Conservation (phyloP, 2,113 vertebrate genomes). For the Caloenas nicobarica region DNA sequence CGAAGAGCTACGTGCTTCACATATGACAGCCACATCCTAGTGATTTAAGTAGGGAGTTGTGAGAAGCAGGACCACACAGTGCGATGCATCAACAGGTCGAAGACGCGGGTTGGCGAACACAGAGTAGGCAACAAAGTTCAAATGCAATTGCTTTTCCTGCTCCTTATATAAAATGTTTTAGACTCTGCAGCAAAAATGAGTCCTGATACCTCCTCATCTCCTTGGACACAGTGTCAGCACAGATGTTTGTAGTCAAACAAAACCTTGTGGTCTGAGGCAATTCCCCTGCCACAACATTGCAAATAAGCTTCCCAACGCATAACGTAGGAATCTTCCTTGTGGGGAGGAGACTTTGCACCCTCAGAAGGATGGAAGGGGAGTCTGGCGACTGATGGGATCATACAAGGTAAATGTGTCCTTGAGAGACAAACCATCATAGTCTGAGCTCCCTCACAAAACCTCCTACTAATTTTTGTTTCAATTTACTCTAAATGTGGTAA, state of each 20-base stretch:
- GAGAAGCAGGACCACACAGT: neutral
- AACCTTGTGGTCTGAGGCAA: neutral
- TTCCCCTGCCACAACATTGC: neutral
- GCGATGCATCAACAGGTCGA: neutral
- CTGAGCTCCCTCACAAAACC: neutral
- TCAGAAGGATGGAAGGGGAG: neutral
- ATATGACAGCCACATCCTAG: neutral
- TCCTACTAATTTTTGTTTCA: neutral
- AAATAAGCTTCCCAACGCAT: neutral
- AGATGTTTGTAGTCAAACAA: neutral
- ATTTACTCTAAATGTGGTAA: neutral
- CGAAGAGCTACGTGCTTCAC: neutral
- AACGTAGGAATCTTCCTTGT: fast-evolving
- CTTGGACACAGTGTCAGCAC: neutral
- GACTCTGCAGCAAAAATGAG: neutral
- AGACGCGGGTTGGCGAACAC: neutral
- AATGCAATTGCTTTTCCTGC: neutral
- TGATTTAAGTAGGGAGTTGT: neutral
- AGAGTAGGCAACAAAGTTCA: neutral
- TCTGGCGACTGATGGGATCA: neutral
- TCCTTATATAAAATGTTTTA: neutral
- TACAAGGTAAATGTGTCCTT: neutral
- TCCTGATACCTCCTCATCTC: neutral
- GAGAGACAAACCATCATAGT: neutral
- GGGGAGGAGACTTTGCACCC: neutral